Percentiles rank a stretch among this genome's conserved stretches.
phyloP scores from a whole-genome alignment of 2,888 invertebrate species.

The Trichopria drosophilae region DNA sequence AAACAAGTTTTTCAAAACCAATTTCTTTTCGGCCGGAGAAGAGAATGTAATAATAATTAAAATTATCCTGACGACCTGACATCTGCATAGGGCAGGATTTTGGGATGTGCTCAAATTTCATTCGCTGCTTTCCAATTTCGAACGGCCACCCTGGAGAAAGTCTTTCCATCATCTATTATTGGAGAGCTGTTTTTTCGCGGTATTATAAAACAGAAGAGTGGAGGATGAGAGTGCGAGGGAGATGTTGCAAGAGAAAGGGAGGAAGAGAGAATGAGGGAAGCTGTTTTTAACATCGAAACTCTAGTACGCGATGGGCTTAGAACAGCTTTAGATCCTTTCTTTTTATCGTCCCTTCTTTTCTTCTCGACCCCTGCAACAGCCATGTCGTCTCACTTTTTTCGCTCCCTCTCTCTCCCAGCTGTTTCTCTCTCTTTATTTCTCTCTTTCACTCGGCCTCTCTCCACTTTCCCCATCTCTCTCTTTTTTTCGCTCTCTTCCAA shows the following conservation, averaged over 20 bases:
- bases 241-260: constrained; percentile 35
- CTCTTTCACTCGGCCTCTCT: constrained; percentile 13
- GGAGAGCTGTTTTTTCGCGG: constrained; percentile 40
- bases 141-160: too few relatives aligned
- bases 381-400: constrained; percentile 24
- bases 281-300: constrained; percentile 46
- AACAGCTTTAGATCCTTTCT: constrained; percentile 25
- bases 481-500: constrained; percentile 31
- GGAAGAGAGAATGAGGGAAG: constrained; percentile 38
- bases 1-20: too few relatives aligned
- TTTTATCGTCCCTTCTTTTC: constrained; percentile 11
- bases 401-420: constrained; percentile 11
- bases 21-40: too few relatives aligned
- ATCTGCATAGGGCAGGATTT: too few relatives aligned
- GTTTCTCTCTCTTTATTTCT: constrained; percentile 13
- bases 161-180: constrained; percentile 46
- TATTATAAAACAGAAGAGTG: constrained; percentile 11
- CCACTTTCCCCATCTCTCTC: constrained; percentile 18
- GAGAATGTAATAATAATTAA: too few relatives aligned
- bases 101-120: too few relatives aligned
- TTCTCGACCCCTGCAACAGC: constrained; percentile 17
- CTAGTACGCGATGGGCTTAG: constrained; percentile 33
- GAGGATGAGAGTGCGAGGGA: constrained; percentile 36
- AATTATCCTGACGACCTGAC: too few relatives aligned
- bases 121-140: too few relatives aligned